Evolutionary conservation across 2,113 vertebrate species (phyloP), one percentile per base, ranked within the genome.

Genomic region (Carettochelys insculpta): DNA sequence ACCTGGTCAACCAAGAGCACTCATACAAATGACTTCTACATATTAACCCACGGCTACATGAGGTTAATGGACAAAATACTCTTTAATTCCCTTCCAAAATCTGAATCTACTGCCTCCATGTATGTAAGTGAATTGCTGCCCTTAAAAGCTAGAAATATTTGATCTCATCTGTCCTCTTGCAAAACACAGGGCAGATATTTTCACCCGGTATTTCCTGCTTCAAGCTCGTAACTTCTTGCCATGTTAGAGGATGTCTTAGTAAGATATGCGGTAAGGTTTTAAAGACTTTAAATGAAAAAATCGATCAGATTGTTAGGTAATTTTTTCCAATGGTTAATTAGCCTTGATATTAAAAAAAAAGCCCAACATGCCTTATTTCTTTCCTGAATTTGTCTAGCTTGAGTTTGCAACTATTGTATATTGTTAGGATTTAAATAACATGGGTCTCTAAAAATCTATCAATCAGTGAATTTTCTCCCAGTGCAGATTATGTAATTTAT

Each of bases 201-300:
- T 80, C 43, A 85, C 11, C 45, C 7, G 80, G 10, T 4, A 89
- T 48, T 80, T 85, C 86, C 0, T 76, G 5, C 29, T 75, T 16
- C 24, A 84, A 84, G 61, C 6, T 6, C 5, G 73, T 84, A 86
- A 80, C 2, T 86, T 87, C 14, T 11, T 47, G n/a, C 2, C 6
- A n/a, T 77, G 53, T 3, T 38, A 38, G n/a, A 58, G 8, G 2
- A 45, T 56, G 80, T 82, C 52, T 43, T 34, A 0, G 0, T 5
- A 53, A 38, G 80, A 61, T 34, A 43, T 5, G 1, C 89, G 51
- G 6, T 34, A 16, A 19, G 2, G 7, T 65, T 84, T 86, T 52
- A n/a, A 82, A 88, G 89, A 80, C 9, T 73, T n/a, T 7, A 4
- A 48, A 87, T n/a, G 31, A 77, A 84, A 77, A 4, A 75, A 6